phyloP scores from a whole-genome alignment of 2,888 invertebrate species.

The Teleogryllus oceanicus region DNA sequence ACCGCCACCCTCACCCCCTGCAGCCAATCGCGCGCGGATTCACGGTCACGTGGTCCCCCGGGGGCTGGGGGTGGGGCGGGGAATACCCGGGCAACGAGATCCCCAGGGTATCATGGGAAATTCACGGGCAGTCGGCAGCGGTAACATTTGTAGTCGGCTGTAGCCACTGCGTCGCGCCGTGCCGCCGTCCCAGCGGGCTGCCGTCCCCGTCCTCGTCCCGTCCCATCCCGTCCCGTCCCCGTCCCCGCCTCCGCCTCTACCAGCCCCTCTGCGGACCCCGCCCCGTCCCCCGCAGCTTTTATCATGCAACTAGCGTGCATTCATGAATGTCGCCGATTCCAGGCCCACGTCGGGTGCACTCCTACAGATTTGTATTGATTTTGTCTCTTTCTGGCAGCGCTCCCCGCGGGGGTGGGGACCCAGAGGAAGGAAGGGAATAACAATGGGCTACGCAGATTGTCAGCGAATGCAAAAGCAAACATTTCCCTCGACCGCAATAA shows the following conservation, averaged over 20 bases:
- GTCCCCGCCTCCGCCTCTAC: background rate
- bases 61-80: background rate
- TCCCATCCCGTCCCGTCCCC: background rate
- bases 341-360: background rate
- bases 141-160: slow-evolving; percentile 9
- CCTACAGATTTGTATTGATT: slow-evolving; percentile 4
- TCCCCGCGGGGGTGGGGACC: background rate
- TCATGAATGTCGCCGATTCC: slow-evolving; percentile 6
- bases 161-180: background rate
- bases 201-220: background rate
- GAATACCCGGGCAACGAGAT: background rate
- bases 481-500: too few relatives aligned
- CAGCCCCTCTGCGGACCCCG: background rate
- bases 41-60: background rate
- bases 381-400: slow-evolving; percentile 4
- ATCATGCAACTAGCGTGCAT: slow-evolving; percentile 18
- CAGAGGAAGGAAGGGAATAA: too few relatives aligned
- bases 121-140: background rate
- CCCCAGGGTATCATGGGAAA: slow-evolving; percentile 5
- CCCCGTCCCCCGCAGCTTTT: background rate
- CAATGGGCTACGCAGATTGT: too few relatives aligned
- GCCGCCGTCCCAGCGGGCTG: background rate
- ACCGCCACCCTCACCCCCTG: background rate
- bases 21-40: slow-evolving; percentile 10
- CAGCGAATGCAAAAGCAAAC: too few relatives aligned